A percentile compares a stretch with the other conserved stretches of the same genome.
These are phyloP conservation scores for Oxyruncus cristatus DNA, from an alignment of 2,113 vertebrate genomes.

Conservation along the genomic window DNA sequence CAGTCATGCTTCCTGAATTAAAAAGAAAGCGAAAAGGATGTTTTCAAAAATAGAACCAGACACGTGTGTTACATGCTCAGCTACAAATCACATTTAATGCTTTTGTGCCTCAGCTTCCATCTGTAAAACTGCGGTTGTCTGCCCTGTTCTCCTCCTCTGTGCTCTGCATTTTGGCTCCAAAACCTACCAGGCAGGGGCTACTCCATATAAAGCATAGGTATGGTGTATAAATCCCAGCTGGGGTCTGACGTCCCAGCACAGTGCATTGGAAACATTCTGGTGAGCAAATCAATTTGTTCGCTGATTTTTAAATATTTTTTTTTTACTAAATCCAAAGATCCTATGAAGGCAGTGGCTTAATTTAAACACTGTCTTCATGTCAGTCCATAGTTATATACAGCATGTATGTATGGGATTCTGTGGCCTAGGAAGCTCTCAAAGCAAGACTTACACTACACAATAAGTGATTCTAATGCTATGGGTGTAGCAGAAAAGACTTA, in stretches of 20 bases:
- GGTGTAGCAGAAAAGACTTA: background rate
- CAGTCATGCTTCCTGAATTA: background rate
- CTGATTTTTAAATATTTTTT: background rate
- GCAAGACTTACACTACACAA: background rate
- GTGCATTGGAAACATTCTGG: background rate
- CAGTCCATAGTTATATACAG: rapidly evolving
- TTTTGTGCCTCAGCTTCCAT: background rate
- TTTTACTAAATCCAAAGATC: background rate
- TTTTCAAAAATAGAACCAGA: background rate
- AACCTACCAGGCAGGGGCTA: background rate
- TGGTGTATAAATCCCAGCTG: background rate
- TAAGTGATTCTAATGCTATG: background rate
- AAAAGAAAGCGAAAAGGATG: background rate
- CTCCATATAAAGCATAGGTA: background rate
- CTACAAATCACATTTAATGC: background rate
- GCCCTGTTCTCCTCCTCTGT: background rate
- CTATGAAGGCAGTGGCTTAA: background rate
- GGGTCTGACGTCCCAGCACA: background rate
- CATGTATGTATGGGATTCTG: background rate
- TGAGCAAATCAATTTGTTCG: background rate
- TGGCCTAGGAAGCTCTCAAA: background rate
- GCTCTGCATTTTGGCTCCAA: background rate
- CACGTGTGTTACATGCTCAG: background rate
- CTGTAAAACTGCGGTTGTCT: background rate
- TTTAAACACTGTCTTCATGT: background rate